These are phyloP conservation scores for Drosophila kepulauana DNA, from an alignment of 1,140 invertebrate species.

Conservation along the genomic window DNA sequence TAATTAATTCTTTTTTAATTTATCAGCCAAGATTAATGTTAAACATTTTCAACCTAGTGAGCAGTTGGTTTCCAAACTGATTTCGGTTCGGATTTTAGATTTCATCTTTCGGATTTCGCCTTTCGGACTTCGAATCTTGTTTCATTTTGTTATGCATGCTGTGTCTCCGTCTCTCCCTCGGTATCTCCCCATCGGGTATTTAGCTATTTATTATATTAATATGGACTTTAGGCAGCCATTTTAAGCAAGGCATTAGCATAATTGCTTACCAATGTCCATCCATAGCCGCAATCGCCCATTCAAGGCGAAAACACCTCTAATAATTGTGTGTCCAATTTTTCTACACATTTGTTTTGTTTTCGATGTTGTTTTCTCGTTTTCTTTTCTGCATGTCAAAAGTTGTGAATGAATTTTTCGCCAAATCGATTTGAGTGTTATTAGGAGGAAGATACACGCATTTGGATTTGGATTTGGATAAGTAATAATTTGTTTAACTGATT, in stretches of 20 bases:
- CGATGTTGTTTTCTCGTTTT: constrained; percentile 35
- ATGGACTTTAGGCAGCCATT: constrained; percentile 73
- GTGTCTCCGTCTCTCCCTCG: background rate
- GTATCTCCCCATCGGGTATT: background rate
- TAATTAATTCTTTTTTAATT: constrained; percentile 81
- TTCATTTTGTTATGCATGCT: constrained; percentile 22
- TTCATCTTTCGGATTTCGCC: constrained; percentile 16
- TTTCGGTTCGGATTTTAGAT: constrained; percentile 53
- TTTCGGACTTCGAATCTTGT: constrained; percentile 41
- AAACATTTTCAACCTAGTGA: constrained; percentile 73
- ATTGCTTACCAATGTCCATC: constrained; percentile 72
- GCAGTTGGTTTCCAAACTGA: constrained; percentile 57
- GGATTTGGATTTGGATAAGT: constrained; percentile 62
- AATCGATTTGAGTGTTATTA: constrained; percentile 68
- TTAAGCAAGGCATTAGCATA: constrained; percentile 74
- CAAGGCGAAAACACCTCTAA: constrained; percentile 78
- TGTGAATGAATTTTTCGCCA: constrained; percentile 75
- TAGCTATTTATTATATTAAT: constrained; percentile 75
- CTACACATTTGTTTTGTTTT: constrained; percentile 53
- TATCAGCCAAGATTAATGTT: constrained; percentile 80
- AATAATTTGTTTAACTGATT: constrained; percentile 78
- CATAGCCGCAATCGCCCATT: constrained; percentile 45
- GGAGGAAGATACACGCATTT: constrained; percentile 28
- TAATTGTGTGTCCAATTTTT: constrained; percentile 78
- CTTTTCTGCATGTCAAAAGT: constrained; percentile 49